Percentiles rank a stretch among this genome's conserved stretches.
phyloP scores from a whole-genome alignment of 92 coral and sea anemone genomes.

The Porites cylindrica region DNA sequence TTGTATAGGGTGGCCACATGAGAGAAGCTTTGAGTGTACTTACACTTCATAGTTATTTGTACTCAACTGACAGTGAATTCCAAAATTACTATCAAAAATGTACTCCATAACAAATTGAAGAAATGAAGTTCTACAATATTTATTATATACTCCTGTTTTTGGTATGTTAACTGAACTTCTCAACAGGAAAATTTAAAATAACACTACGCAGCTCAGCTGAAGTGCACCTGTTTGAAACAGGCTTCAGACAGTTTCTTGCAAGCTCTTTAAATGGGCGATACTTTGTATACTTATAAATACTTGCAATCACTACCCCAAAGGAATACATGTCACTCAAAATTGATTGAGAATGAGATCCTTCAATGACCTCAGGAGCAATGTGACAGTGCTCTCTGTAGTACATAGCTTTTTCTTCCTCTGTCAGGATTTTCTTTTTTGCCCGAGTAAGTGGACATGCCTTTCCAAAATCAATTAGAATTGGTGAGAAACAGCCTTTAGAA shows the following conservation, averaged over 20 bases:
- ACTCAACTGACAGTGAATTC: no score
- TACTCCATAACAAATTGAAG: no score
- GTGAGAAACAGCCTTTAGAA: slow-evolving; percentile 11
- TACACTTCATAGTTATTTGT: no score
- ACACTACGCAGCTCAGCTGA: slow-evolving; percentile 47
- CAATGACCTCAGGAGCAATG: slow-evolving; percentile 56
- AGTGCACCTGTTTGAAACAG: slow-evolving; percentile 49
- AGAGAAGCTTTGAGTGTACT: no score
- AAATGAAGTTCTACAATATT: neutral
- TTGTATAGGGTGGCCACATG: no score
- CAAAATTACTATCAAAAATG: no score
- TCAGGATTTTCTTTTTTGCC: slow-evolving; percentile 24
- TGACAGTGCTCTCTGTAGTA: slow-evolving; percentile 57
- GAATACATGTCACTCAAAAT: slow-evolving; percentile 22
- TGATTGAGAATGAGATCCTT: slow-evolving; percentile 1
- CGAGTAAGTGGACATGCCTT: slow-evolving; percentile 55
- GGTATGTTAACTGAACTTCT: neutral
- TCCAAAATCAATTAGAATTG: slow-evolving; percentile 69
- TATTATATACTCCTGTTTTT: neutral
- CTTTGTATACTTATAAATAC: slow-evolving; percentile 12
- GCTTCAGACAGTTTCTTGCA: slow-evolving; percentile 52
- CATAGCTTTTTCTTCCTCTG: slow-evolving; percentile 8
- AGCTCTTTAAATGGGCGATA: slow-evolving; percentile 53
- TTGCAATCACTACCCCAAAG: slow-evolving; percentile 38
- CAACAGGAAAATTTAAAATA: neutral